Percentiles rank a stretch among this genome's conserved stretches.
phyloP scores from a whole-genome alignment of 2,797 vertebrate species.

The Pseudochirops cupreus region DNA sequence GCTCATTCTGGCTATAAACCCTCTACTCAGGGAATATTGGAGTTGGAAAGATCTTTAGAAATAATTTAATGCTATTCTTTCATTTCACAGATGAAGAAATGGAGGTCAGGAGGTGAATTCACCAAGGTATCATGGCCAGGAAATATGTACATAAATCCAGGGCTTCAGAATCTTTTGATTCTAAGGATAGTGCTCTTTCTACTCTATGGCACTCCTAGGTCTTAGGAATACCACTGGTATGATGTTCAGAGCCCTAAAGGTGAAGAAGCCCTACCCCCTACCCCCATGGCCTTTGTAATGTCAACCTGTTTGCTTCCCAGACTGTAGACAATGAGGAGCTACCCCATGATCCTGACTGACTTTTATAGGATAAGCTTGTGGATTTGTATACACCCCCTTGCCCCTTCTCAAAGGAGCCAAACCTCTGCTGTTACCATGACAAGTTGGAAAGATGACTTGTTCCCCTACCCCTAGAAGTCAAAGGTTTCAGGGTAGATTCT shows the following conservation, averaged over 20 bases:
- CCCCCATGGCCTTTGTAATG: background rate
- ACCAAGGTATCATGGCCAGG: background rate
- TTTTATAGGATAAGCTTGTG: background rate
- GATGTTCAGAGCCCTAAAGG: background rate
- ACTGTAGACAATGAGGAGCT: background rate
- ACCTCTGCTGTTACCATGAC: constrained; percentile 31
- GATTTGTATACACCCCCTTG: background rate
- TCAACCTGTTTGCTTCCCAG: background rate
- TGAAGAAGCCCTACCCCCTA: background rate
- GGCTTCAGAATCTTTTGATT: background rate
- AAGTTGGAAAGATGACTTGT: constrained; percentile 19
- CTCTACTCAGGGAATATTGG: background rate
- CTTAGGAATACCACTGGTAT: background rate
- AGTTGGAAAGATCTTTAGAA: background rate
- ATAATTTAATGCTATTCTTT: background rate
- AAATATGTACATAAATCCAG: background rate
- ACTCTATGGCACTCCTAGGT: background rate
- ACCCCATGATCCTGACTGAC: background rate
- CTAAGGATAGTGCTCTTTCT: background rate
- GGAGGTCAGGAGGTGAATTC: background rate
- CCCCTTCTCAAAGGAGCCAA: background rate
- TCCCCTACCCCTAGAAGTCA: constrained; percentile 31
- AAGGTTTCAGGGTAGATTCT: constrained; percentile 63
- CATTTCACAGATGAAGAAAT: background rate
- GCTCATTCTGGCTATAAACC: background rate